Base-by-base conservation (phyloP, 2,113 vertebrate genomes). In the Phaetusa simplex region DNA sequence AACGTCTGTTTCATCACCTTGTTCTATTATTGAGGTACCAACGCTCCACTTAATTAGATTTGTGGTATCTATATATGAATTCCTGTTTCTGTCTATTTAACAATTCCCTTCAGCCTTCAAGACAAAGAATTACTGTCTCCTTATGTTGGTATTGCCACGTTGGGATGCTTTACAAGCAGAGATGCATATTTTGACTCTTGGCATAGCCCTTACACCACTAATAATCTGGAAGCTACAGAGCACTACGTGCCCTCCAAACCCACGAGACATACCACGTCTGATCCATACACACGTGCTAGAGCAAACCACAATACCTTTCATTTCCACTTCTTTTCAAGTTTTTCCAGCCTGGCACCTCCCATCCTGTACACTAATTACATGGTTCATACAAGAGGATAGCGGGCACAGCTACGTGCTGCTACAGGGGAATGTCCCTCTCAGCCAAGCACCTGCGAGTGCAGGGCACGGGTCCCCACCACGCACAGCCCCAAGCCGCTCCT, bases 281-380 rank as follows among this genome's bases (percentile, higher is more conserved):
- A 22, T 6, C 55, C 22, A 1, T 8, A 34, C 0, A n/a, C 2
- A 13, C 24, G 4, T 18, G 8, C 45, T 12, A 49, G 12, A 62
- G 55, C 83, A 89, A 74, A 82, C 38, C 72, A 77, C 83, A 55
- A 10, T 9, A 86, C 42, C 77, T 82, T 62, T 14, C 64, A 32
- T 36, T 55, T 69, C 62, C n/a, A 11, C 38, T 64, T 9, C 74
- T 82, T 83, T 43, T 26, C 73, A 64, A 32, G 61, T 40, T 17
- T 22, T 62, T 70, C 90, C 81, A 91, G 3, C 13, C 66, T 30
- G 53, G 38, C 72, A 32, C 43, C 83, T 93, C 89, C 83, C 45
- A 67, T 59, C 38, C 67, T 15, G 14, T 9, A 3, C 0, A 4
- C 7, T 55, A 56, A 47, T 18, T 53, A 12, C 0, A 0, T 4